A percentile compares a stretch with the other conserved stretches of the same genome.
Evolutionary conservation across 2,113 vertebrate species (phyloP).

Genomic region (Porphyrio hochstetteri): DNA sequence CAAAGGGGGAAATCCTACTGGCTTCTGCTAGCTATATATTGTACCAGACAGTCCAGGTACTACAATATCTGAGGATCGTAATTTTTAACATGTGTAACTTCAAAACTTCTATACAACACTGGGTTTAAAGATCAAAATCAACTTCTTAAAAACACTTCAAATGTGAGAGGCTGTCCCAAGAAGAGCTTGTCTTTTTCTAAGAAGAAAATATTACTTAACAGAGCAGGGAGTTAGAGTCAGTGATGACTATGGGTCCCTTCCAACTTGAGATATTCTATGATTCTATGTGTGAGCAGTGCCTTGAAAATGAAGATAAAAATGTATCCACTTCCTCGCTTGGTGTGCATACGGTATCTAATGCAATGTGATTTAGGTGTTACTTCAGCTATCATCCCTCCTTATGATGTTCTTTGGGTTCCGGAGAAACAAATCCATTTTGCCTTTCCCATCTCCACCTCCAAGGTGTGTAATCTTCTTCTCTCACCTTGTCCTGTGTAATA

Average conservation of each 20-base stretch:
- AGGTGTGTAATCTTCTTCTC: not conserved
- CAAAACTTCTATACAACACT: not conserved
- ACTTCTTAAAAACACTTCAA: not conserved
- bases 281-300: not conserved
- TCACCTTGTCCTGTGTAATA: not conserved
- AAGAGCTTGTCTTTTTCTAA: not conserved
- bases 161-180: not conserved
- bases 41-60: not conserved
- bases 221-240: rapidly evolving
- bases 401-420: not conserved
- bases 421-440: not conserved
- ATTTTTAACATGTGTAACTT: not conserved
- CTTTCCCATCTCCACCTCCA: not conserved
- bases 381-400: not conserved
- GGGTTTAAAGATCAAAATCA: not conserved
- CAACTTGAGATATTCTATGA: not conserved
- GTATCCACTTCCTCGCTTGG: not conserved
- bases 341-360: not conserved
- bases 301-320: not conserved
- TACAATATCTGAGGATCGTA: not conserved
- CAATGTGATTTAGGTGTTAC: not conserved
- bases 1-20: not conserved
- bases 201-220: not conserved
- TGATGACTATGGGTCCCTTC: not conserved
- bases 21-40: not conserved